Evolutionary conservation across 2,888 invertebrate species (phyloP).

Genomic region (Caradrina kadenii): DNA sequence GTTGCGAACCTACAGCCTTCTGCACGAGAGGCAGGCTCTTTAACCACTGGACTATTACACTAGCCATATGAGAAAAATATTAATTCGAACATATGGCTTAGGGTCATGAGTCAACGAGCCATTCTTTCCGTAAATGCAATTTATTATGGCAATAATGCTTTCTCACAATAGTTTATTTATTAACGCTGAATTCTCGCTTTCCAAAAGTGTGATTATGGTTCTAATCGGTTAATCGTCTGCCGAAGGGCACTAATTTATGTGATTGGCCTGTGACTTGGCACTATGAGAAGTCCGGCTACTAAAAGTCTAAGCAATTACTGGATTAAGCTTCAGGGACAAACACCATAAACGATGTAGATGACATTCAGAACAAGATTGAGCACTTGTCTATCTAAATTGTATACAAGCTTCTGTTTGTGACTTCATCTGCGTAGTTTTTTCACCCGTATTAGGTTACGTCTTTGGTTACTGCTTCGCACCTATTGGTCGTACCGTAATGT

Average conservation of each 20-base stretch:
- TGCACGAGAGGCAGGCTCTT: too few relatives aligned
- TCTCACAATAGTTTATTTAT: neutral
- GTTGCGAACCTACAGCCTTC: too few relatives aligned
- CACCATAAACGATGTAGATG: neutral
- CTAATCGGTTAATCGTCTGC: constrained; percentile 16
- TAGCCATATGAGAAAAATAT: neutral
- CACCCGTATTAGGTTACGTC: too few relatives aligned
- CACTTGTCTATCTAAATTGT: neutral
- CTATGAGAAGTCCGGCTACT: neutral
- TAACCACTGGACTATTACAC: neutral
- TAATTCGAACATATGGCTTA: neutral
- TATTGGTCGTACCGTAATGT: too few relatives aligned
- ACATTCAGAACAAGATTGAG: neutral
- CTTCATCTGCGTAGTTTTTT: too few relatives aligned
- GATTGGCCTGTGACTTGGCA: neutral
- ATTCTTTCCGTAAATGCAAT: neutral
- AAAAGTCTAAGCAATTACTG: neutral
- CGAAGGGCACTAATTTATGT: neutral
- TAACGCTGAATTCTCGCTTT: constrained; percentile 6
- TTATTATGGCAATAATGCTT: neutral
- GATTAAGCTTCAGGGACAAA: neutral
- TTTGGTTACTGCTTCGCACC: too few relatives aligned
- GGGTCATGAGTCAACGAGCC: neutral
- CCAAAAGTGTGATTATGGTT: neutral
- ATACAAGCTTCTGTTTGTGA: too few relatives aligned